Conservation (phyloP, 1,140 invertebrate species). For the Mycetomoellerius zeteki region DNA sequence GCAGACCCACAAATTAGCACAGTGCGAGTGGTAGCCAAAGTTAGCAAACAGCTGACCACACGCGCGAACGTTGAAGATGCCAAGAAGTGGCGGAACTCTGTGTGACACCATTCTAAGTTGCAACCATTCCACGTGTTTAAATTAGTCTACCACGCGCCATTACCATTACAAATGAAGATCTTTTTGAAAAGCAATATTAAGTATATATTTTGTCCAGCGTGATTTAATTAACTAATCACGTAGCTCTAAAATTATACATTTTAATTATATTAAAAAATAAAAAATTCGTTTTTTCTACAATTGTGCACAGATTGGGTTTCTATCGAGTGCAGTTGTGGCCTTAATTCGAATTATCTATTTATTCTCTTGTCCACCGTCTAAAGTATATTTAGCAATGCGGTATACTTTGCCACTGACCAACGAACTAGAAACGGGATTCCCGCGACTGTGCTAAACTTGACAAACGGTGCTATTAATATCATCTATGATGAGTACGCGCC, state of each 20-base stretch:
- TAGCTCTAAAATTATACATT: background rate
- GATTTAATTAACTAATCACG: background rate
- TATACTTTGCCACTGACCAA: slow-evolving; percentile 45
- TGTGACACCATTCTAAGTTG: slow-evolving; percentile 27
- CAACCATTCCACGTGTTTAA: slow-evolving; percentile 27
- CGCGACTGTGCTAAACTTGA: slow-evolving; percentile 52
- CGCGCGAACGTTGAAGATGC: slow-evolving; percentile 53
- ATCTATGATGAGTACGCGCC: slow-evolving; percentile 17
- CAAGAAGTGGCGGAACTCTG: slow-evolving; percentile 47
- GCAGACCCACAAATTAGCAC: slow-evolving; percentile 60
- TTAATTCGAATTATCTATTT: slow-evolving; percentile 40
- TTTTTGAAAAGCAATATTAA: background rate
- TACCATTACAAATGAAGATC: background rate
- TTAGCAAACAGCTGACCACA: slow-evolving; percentile 51
- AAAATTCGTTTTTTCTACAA: background rate
- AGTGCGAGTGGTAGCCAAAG: slow-evolving; percentile 37
- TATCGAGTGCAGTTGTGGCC: background rate
- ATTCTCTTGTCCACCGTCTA: slow-evolving; percentile 13
- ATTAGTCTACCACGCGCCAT: slow-evolving; percentile 4
- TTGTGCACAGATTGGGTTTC: background rate
- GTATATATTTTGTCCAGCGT: background rate
- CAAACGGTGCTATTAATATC: slow-evolving; percentile 46
- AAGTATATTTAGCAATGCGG: slow-evolving; percentile 41
- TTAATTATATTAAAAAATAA: background rate
- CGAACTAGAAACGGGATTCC: slow-evolving; percentile 40